Evolutionary conservation across 2,888 invertebrate species (phyloP).

Genomic region (Imbricaverruca yamaguchii): DNA sequence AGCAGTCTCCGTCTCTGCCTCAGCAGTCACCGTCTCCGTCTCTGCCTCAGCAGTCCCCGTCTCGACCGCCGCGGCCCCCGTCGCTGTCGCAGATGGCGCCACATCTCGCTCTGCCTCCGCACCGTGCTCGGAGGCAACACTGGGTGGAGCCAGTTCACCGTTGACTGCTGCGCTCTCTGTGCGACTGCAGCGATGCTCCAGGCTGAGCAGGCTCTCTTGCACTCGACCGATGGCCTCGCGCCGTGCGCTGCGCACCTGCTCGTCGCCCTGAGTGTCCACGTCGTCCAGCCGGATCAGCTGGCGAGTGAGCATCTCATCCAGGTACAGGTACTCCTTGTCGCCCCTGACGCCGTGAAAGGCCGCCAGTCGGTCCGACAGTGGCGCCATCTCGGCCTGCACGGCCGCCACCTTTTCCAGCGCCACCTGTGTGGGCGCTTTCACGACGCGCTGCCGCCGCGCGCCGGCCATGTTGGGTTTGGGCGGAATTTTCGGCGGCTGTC

Average conservation of each 20-base stretch:
- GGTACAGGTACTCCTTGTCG: conserved; percentile 72
- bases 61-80: too few species aligned
- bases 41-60: too few species aligned
- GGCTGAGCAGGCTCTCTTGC: conserved; percentile 71
- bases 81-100: too few species aligned
- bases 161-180: too few species aligned
- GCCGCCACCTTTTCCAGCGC: conserved; percentile 63
- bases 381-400: conserved; percentile 71
- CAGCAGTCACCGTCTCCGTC: too few species aligned
- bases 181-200: conserved; percentile 54
- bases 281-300: conserved; percentile 71
- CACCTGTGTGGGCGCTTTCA: conserved; percentile 50
- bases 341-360: conserved; percentile 62
- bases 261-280: conserved; percentile 85
- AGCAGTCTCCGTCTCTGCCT: too few species aligned
- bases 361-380: conserved; percentile 67
- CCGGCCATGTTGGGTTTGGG: conserved; percentile 22
- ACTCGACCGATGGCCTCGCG: conserved; percentile 83
- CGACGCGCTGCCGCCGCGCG: conserved; percentile 42
- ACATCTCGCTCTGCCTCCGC: too few species aligned
- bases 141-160: too few species aligned
- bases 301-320: conserved; percentile 93
- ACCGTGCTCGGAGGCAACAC: too few species aligned
- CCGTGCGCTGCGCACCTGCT: conserved; percentile 74
- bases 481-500: neutral